phyloP scores from a whole-genome alignment of 1,140 invertebrate species.

The Anastrepha obliqua region DNA sequence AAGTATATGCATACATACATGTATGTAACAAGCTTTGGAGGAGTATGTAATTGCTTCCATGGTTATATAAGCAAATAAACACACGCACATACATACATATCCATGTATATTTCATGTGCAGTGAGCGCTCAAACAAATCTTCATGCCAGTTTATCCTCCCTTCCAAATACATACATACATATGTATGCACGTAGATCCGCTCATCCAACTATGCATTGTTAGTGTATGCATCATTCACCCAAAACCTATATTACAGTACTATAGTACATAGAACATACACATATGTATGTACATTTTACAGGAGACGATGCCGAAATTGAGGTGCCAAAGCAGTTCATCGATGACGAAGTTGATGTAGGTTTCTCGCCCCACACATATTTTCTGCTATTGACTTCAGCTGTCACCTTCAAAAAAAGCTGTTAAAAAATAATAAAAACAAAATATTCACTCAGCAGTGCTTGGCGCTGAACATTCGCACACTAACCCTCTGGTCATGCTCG shows the following conservation, averaged over 20 bases:
- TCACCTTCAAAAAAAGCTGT: not conserved
- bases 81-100: too few species aligned
- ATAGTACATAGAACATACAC: not conserved
- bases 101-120: too few species aligned
- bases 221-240: too few species aligned
- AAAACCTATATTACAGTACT: too few species aligned
- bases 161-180: not conserved
- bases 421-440: not conserved
- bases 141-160: too few species aligned
- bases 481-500: not conserved
- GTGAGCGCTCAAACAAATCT: not conserved
- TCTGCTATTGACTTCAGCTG: slow-evolving; percentile 18
- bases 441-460: not conserved
- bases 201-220: too few species aligned
- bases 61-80: too few species aligned
- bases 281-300: not conserved
- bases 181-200: not conserved
- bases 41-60: too few species aligned
- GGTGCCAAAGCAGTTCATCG: not conserved
- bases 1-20: too few species aligned
- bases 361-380: not conserved
- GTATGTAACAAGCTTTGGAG: too few species aligned
- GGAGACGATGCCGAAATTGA: not conserved
- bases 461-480: not conserved
- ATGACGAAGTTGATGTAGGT: not conserved